phyloP scores from a whole-genome alignment of 2,113 vertebrate genomes.

The Trachemys scripta region DNA sequence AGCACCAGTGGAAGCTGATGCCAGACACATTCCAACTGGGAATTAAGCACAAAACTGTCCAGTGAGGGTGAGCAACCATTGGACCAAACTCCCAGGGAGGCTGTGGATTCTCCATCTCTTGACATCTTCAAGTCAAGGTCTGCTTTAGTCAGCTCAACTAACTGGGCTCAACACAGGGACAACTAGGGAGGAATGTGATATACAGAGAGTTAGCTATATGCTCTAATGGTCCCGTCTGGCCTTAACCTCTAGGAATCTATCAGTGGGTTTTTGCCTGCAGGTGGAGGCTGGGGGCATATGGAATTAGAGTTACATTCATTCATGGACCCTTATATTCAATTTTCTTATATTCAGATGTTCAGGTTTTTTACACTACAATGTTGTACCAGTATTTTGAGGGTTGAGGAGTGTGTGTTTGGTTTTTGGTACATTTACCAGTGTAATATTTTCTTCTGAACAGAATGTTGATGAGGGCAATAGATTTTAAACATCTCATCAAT shows the following conservation, averaged over 20 bases:
- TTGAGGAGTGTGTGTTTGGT: neutral
- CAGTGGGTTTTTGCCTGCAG: fast-evolving
- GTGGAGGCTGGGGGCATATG: fast-evolving
- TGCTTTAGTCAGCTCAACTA: fast-evolving
- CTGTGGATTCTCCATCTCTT: fast-evolving
- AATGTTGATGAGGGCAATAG: fast-evolving
- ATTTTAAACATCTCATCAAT: fast-evolving
- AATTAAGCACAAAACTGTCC: neutral
- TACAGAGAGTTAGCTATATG: neutral
- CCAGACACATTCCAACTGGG: neutral
- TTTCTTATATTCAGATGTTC: fast-evolving
- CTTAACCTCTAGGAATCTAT: fast-evolving
- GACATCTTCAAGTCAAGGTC: neutral
- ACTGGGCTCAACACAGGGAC: too few species aligned
- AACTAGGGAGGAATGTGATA: neutral
- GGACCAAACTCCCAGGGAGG: neutral
- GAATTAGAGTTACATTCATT: neutral
- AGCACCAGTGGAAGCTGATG: neutral
- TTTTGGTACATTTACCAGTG: neutral
- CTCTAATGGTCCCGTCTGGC: neutral
- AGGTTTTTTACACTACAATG: neutral
- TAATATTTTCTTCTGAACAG: fast-evolving
- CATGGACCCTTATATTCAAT: fast-evolving
- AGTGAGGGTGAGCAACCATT: neutral
- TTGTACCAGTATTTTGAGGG: fast-evolving